phyloP scores from a whole-genome alignment of 2,888 invertebrate species.

The Stictocephala bisonia region DNA sequence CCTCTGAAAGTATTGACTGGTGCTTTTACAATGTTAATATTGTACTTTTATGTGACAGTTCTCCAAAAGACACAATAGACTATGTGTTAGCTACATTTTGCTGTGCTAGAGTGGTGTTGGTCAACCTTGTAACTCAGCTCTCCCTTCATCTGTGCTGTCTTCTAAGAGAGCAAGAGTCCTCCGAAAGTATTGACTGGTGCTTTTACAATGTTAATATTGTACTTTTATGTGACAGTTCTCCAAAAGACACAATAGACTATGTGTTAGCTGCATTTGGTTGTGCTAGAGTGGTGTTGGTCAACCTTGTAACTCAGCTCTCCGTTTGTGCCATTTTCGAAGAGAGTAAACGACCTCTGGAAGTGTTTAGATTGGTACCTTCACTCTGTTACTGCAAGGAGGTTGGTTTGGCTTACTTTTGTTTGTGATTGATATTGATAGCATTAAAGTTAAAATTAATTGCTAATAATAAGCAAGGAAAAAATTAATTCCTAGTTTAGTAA shows the following conservation, averaged over 20 bases:
- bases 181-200: constrained; percentile 72
- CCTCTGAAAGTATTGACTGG: constrained; percentile 71
- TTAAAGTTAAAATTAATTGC: background rate
- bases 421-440: background rate
- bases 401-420: constrained; percentile 14
- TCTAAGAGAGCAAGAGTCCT: constrained; percentile 70
- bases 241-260: background rate
- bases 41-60: too few relatives aligned
- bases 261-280: background rate
- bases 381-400: constrained; percentile 74
- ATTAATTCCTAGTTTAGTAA: too few relatives aligned
- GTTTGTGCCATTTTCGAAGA: constrained; percentile 69
- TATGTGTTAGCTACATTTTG: background rate
- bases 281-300: constrained; percentile 13
- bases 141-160: constrained; percentile 66
- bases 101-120: constrained; percentile 12
- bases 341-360: constrained; percentile 69
- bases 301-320: constrained; percentile 12
- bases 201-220: too few relatives aligned
- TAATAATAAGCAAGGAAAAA: too few relatives aligned
- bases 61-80: background rate
- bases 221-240: too few relatives aligned
- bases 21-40: too few relatives aligned
- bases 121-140: constrained; percentile 16
- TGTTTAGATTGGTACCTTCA: constrained; percentile 73